Base-by-base conservation (phyloP, 1,140 invertebrate species). In the Chelonus insularis region DNA sequence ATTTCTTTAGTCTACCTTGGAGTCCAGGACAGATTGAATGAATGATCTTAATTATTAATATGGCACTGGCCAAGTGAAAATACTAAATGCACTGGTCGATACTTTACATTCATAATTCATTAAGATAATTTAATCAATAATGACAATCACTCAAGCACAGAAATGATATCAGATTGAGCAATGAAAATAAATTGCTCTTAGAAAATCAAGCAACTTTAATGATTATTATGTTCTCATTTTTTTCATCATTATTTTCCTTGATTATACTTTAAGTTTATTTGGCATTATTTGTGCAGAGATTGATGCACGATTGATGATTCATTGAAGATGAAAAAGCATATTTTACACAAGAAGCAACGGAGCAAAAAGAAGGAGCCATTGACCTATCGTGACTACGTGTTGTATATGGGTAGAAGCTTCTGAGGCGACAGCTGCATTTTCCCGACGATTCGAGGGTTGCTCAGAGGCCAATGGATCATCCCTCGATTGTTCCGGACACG, bases 401-500 rank as follows among this genome's bases (percentile, higher is more conserved):
- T 43, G 36, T 45, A 52, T 12, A 14, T 18, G 23, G 23, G 34
- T 50, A 43, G 21, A 43, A 18, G 58, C 50, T 32, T 6, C 64
- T 8, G 72, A 78, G 8, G 70, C 68, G 4, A 72, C 68, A 6
- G 68, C 70, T 12, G 72, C 72, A 34, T 77, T 76, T 45, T 77
- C 70, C 47, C 69, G 76, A 18, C 71, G 74, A 45, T 73, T 73
- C 9, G 77, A 79, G 5, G 79, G 78, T 16, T 80, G 76, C 50
- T 80, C 77, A n/a, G 79, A 81, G 1, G 77, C 77, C 77, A 80
- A 78, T 4, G 79, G 65, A 48, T 81, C 79, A 55, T 80, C 77
- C 39, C 72, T 71, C 41, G 75, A 68, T 23, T 72, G 57, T 59
- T 87, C 84, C 29, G 87, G 87, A 71, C 89, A 90, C 1, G 88